A percentile compares a stretch with the other conserved stretches of the same genome.
These are phyloP conservation scores for Oreochromis aureus DNA, from an alignment of 2,113 vertebrate genomes.

Conservation along the genomic window DNA sequence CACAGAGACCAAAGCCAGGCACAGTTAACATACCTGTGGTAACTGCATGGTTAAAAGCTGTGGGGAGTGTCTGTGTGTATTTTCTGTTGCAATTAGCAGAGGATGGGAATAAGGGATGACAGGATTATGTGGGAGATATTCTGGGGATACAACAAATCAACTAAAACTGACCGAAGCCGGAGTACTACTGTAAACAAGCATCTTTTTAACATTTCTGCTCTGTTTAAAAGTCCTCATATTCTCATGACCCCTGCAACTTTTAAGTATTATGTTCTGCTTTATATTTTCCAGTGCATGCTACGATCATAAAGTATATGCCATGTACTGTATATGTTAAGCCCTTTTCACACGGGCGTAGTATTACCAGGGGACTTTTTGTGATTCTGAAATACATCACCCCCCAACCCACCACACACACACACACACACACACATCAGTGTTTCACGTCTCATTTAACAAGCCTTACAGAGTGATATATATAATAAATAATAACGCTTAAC, in stretches of 20 bases:
- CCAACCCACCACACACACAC: background rate
- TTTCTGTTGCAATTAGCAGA: slow-evolving; percentile 49
- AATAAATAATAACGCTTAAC: background rate
- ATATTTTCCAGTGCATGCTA: background rate
- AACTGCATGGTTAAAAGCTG: slow-evolving; percentile 34
- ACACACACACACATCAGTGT: background rate
- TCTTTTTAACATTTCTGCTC: background rate
- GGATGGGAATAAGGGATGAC: slow-evolving; percentile 8
- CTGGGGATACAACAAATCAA: background rate
- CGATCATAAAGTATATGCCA: background rate
- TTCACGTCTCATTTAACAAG: background rate
- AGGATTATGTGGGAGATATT: slow-evolving; percentile 19
- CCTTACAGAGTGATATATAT: background rate
- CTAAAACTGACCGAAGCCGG: background rate
- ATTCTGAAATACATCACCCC: background rate
- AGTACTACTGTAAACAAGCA: background rate
- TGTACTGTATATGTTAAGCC: background rate
- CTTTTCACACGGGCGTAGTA: background rate
- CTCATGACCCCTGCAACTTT: background rate
- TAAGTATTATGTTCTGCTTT: background rate
- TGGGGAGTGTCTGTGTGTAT: slow-evolving; percentile 32
- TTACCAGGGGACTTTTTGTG: background rate
- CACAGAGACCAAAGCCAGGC: slow-evolving; percentile 54
- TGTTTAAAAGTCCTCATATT: background rate
- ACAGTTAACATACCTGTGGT: slow-evolving; percentile 68